Conservation (phyloP, 2,888 invertebrate genomes). For the Cryptophagus acutangulus region DNA sequence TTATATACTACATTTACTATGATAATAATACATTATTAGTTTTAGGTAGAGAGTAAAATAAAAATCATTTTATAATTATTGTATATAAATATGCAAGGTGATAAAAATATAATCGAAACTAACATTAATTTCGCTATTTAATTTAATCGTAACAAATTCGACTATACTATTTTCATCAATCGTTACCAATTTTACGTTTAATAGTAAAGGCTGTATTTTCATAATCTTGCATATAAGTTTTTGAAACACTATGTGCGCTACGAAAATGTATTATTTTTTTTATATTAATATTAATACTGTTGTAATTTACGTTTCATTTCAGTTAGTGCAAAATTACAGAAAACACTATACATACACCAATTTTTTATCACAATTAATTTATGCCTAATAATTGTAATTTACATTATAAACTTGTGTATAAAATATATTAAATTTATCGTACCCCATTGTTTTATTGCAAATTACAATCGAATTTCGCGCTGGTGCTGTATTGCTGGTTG, state of each 20-base stretch:
- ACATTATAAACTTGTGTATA: constrained; percentile 47
- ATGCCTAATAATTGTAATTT: constrained; percentile 46
- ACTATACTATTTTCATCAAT: constrained; percentile 19
- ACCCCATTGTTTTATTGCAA: too few species aligned
- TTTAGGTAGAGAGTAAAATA: constrained; percentile 21
- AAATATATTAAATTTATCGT: constrained; percentile 47
- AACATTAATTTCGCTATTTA: too few species aligned
- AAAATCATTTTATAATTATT: constrained; percentile 24
- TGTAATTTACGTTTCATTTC: constrained; percentile 21
- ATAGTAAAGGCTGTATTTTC: constrained; percentile 1
- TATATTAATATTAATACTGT: background rate
- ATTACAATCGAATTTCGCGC: too few species aligned
- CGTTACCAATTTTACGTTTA: constrained; percentile 23
- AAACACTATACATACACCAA: constrained; percentile 30
- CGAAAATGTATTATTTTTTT: too few species aligned
- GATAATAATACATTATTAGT: constrained; percentile 25
- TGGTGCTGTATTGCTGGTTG: too few species aligned
- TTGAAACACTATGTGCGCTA: constrained; percentile 2
- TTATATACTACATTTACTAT: constrained; percentile 24
- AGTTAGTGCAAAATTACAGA: too few species aligned
- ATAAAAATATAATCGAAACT: constrained; percentile 12
- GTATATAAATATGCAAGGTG: constrained; percentile 28
- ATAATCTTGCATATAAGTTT: constrained; percentile 4
- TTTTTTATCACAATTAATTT: constrained; percentile 30
- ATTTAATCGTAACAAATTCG: constrained; percentile 20